Evolutionary conservation across 2,797 vertebrate genomes (phyloP), one percentile per base, ranked within the genome.

Genomic region (Eleutherodactylus coqui): DNA sequence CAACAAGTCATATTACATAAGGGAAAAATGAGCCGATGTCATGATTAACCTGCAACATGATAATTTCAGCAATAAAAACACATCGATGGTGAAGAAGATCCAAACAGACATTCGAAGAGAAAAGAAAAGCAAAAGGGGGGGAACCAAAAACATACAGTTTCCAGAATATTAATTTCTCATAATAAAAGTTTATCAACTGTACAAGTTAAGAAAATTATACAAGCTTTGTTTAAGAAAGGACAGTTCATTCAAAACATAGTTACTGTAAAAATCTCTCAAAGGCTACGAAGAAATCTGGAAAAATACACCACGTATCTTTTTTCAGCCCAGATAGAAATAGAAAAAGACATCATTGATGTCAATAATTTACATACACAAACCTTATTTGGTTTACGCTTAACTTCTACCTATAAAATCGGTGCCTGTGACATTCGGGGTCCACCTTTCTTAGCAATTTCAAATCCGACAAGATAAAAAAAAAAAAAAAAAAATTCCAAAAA

Each of bases 271-370:
- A 95, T 95, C 94, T 96, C 96, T 92, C 94, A 95, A 95, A 93
- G 94, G 93, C 91, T 94, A 95, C 94, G 95, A 94, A 96, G 95
- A 94, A 90, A 96, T 96, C 96, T 96, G 94, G 95, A 96, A 97
- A 97, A 98, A 97, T 96, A 96, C 95, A 95, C 93, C 95, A 92
- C 91, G 94, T 96, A 96, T 96, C 86, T 87, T 96, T 87, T 96
- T 95, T 95, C 92, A 91, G 93, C 92, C 94, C 94, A 95, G 93
- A 96, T 94, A 91, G 95, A 93, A 95, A 96, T 95, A 95, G 94
- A 95, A 96, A 70, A 95, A 94, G 97, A 98, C 97, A 98, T 98
- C 97, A 98, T 95, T 97, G 97, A 98, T 97, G 97, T 96, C 97
- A 97, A 95, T 95, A 96, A 95, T 95, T 96, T 95, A 96, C 95